These are phyloP conservation scores for Phymanthus crucifer DNA, from an alignment of 92 coral and sea anemone genomes.

Conservation along the genomic window DNA sequence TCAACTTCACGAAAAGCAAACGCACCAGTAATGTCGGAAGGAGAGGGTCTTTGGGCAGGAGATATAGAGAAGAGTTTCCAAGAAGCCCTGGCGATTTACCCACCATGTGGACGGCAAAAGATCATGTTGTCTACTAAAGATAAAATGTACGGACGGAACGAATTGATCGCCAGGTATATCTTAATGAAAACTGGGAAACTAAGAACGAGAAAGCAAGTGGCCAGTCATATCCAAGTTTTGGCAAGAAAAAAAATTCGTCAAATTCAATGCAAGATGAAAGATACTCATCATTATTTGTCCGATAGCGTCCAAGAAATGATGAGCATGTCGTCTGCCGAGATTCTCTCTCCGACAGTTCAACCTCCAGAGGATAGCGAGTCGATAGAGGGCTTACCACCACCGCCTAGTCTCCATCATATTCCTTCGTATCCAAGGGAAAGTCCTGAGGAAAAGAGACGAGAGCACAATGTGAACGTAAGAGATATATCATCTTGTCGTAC, in stretches of 20 bases:
- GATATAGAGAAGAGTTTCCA: constrained; percentile 97
- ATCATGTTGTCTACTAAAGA: constrained; percentile 98
- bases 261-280: constrained; percentile 83
- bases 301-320: constrained; percentile 84
- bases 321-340: constrained; percentile 91
- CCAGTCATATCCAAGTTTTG: constrained; percentile 97
- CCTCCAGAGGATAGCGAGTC: constrained; percentile 13
- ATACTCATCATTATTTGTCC: constrained; percentile 52
- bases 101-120: constrained; percentile 99
- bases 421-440: constrained; percentile 18
- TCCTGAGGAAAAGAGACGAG: not conserved
- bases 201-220: constrained; percentile 98
- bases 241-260: constrained; percentile 96
- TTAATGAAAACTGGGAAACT: constrained; percentile 97
- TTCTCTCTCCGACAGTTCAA: constrained; percentile 74
- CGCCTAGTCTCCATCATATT: constrained; percentile 28
- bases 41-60: constrained; percentile 96
- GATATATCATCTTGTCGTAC: constrained; percentile 33
- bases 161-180: constrained; percentile 92
- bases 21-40: constrained; percentile 52
- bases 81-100: constrained; percentile 98
- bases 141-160: constrained; percentile 99
- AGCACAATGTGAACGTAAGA: constrained; percentile 30
- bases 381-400: constrained; percentile 4
- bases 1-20: not conserved